Percentiles rank a stretch among this genome's conserved stretches.
These are phyloP conservation scores for Linurgus olivaceus DNA, from an alignment of 2,797 vertebrate species.

Conservation along the genomic window DNA sequence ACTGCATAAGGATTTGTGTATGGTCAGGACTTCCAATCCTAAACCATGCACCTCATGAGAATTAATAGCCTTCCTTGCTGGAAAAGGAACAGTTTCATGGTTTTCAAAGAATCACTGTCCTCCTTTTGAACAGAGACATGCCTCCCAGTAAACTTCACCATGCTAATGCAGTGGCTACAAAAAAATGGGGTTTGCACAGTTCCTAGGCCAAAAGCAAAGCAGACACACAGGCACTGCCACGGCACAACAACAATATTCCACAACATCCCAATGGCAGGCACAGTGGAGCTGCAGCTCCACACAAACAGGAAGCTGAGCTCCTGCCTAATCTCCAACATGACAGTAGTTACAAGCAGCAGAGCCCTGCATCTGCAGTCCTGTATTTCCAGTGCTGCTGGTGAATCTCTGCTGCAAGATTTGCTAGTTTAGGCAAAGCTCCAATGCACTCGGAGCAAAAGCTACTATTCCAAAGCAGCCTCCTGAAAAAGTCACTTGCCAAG, in stretches of 20 bases:
- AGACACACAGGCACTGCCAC: neutral
- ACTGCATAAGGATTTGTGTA: neutral
- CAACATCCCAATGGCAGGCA: neutral
- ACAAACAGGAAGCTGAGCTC: neutral
- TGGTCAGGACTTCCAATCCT: neutral
- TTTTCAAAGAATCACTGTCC: neutral
- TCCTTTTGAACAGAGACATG: neutral
- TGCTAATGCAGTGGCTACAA: neutral
- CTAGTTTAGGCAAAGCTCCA: conserved; percentile 25
- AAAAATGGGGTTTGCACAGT: neutral
- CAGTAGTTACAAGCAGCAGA: conserved; percentile 27
- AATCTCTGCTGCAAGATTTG: conserved; percentile 4
- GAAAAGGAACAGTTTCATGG: neutral
- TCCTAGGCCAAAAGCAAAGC: neutral
- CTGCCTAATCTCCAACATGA: neutral
- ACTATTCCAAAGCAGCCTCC: conserved; percentile 26
- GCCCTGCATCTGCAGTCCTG: neutral
- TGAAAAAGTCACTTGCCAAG: conserved; percentile 26
- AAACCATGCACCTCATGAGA: neutral
- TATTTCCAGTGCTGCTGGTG: neutral
- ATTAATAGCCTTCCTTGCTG: neutral
- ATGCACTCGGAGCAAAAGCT: neutral
- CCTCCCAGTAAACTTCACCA: neutral
- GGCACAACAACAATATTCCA: neutral
- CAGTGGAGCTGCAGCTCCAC: neutral